Conservation (phyloP, 2,113 vertebrate species). For the Myotis davidii region DNA sequence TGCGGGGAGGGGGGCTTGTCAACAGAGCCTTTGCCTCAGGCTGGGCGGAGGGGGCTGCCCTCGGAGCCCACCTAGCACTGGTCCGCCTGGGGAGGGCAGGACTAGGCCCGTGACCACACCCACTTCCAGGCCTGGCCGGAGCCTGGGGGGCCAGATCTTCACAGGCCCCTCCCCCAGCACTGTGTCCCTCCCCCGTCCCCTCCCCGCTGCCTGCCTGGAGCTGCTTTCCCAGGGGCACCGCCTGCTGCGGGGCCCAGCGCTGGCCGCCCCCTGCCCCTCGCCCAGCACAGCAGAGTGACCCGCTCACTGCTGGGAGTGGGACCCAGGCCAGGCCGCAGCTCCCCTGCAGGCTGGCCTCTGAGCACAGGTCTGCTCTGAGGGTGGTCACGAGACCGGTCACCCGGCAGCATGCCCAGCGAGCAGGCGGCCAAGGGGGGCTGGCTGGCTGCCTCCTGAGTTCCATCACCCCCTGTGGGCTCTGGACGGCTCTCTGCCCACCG, state of each 20-base stretch:
- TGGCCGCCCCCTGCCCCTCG: not conserved
- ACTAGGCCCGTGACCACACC: accelerated
- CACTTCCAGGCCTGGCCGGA: not conserved
- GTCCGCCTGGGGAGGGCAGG: not conserved
- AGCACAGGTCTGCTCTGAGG: too few species aligned
- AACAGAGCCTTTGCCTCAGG: not conserved
- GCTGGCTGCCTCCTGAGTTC: too few species aligned
- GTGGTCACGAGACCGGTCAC: not conserved
- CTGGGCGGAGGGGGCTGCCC: not conserved
- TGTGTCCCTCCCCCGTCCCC: too few species aligned
- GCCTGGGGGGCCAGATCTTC: not conserved
- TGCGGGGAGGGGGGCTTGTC: not conserved
- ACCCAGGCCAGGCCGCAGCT: not conserved
- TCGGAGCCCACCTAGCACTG: accelerated
- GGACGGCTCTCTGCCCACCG: too few species aligned
- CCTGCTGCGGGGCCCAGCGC: not conserved
- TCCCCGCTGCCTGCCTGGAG: not conserved
- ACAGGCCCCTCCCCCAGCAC: accelerated
- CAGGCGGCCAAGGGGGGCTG: too few species aligned
- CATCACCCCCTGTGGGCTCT: too few species aligned
- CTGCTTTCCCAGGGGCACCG: too few species aligned
- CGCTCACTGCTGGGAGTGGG: too few species aligned
- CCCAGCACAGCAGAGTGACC: too few species aligned
- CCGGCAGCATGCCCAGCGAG: not conserved
- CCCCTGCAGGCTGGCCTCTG: not conserved